Base-by-base conservation (phyloP, 2,888 invertebrate species). In the Metallyticus violacea region DNA sequence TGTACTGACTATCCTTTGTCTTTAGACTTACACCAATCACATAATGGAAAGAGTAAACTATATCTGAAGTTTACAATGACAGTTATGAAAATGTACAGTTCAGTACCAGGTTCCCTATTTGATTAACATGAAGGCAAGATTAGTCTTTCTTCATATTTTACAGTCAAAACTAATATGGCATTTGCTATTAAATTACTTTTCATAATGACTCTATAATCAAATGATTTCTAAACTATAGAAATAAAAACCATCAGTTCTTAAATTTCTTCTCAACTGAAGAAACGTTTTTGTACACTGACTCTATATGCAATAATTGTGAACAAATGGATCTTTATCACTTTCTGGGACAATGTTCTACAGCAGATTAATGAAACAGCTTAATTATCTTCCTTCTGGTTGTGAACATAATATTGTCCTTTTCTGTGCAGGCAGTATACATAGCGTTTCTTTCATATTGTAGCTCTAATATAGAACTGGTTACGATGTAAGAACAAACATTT, bases 101-200 rank as follows among this genome's bases (percentile, higher is more conserved):
- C 82, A 82, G 82, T 82, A 82, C 82, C 40, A 76, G 82, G 82
- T 76, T 82, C 76, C 82, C 27, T 82, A 82, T 82, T 82, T 62
- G 82, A 62, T 83, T 85, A 28, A 85, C 26, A 81, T 80, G 85
- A 85, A 85, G 85, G 81, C 85, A 85, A 40, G 28, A 29, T 85
- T 85, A 85, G 81, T 80, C 81, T 81, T 85, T 40, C 40, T 79
- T 85, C 26, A 30, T 28, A 26, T 77, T 25, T 28, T 77, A 30
- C 85, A 85, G 85, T 85, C 85, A 85, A 85, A 83, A 83, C 15
- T 62, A 30, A 85, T 85, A 85, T 85, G 85, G 85, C 85, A 79
- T 85, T 79, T 62, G 26, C 40, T 85, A 79, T 79, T 77, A 77
- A 77, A 83, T 25, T 62, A 62, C 40, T 62, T 9, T 62, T 62